Percentiles rank a stretch among this genome's conserved stretches.
Evolutionary conservation across 2,888 invertebrate species (phyloP).

Genomic region (Nebria salina): DNA sequence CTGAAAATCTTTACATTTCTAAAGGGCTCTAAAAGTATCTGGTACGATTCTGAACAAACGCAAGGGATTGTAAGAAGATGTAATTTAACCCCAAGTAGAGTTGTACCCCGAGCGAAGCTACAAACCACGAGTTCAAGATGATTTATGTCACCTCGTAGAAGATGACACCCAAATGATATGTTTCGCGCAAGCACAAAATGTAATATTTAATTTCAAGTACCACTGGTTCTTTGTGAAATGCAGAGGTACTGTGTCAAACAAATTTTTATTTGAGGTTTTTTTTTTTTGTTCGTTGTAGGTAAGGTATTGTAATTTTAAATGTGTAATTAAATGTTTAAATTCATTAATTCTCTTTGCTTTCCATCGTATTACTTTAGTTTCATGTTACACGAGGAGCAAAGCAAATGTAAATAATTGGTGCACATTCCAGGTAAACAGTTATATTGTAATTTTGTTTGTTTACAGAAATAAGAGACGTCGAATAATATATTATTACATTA

Average conservation of each 20-base stretch:
- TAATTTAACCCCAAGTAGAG: conserved; percentile 15
- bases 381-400: neutral
- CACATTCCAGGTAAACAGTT: neutral
- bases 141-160: conserved; percentile 5
- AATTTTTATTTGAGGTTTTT: conserved; percentile 4
- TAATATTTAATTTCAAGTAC: conserved; percentile 6
- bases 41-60: neutral
- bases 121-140: conserved; percentile 10
- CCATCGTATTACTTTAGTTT: neutral
- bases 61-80: neutral
- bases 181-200: neutral
- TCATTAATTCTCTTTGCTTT: neutral
- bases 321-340: neutral
- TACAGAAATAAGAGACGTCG: neutral
- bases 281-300: neutral
- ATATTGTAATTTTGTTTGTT: neutral
- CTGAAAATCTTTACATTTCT: neutral
- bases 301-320: neutral
- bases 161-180: conserved; percentile 4
- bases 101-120: neutral
- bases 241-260: neutral
- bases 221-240: neutral
- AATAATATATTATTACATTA: neutral
- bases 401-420: neutral
- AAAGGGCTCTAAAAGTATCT: neutral